Percentiles rank a stretch among this genome's conserved stretches.
phyloP scores from a whole-genome alignment of 1,140 invertebrate species.

The Pogonomyrmex californicus region DNA sequence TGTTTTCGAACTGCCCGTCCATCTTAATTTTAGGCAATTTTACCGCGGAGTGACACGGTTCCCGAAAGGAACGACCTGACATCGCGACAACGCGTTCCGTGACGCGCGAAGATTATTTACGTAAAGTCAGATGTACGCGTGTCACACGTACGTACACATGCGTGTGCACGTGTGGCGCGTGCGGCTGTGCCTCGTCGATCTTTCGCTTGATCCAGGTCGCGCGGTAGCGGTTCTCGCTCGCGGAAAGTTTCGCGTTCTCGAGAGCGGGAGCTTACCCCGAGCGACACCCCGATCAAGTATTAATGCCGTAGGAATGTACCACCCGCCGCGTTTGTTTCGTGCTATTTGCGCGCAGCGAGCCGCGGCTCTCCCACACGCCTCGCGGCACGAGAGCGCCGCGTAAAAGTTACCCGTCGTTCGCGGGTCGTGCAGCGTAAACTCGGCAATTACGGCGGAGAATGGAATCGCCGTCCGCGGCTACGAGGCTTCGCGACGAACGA shows the following conservation, averaged over 20 bases:
- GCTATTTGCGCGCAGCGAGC: not conserved
- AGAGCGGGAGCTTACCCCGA: slow-evolving; percentile 14
- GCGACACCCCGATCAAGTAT: slow-evolving; percentile 43
- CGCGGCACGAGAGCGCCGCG: not conserved
- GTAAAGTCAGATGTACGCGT: not conserved
- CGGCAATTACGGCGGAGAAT: not conserved
- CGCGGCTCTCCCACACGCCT: not conserved
- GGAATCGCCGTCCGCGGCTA: not conserved
- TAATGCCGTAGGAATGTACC: slow-evolving; percentile 39
- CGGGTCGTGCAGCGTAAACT: not conserved
- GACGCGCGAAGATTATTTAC: slow-evolving; percentile 38
- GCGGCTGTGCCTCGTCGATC: slow-evolving; percentile 12
- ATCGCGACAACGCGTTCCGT: not conserved
- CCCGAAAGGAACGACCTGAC: not conserved
- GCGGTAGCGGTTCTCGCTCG: not conserved
- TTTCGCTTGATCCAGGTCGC: slow-evolving; percentile 30
- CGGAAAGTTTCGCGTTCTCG: slow-evolving; percentile 35
- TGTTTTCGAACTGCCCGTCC: slow-evolving; percentile 20
- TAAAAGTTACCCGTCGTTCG: not conserved
- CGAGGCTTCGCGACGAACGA: not conserved
- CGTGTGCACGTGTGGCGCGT: too few species aligned
- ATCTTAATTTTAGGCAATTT: not conserved
- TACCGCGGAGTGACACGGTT: not conserved
- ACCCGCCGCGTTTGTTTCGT: slow-evolving; percentile 23
- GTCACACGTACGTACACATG: not conserved